phyloP scores from a whole-genome alignment of 2,797 vertebrate genomes.

The Schizothorax lantsangensis region DNA sequence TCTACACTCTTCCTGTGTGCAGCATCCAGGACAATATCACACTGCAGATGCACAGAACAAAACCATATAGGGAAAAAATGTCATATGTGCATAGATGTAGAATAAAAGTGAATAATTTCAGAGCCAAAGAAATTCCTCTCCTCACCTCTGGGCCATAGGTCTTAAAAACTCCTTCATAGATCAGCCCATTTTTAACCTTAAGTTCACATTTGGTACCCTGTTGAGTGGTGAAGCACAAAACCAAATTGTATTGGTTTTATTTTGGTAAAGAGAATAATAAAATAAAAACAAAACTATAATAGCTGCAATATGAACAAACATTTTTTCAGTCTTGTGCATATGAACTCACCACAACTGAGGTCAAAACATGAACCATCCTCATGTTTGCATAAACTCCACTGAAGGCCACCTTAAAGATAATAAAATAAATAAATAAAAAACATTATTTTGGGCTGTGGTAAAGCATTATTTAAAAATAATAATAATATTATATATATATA shows the following conservation, averaged over 20 bases:
- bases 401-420: slow-evolving; percentile 86
- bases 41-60: slow-evolving; percentile 67
- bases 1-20: slow-evolving; percentile 94
- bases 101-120: background rate
- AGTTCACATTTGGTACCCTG: slow-evolving; percentile 99
- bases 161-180: slow-evolving; percentile 99
- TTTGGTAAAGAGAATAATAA: background rate
- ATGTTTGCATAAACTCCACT: slow-evolving; percentile 99
- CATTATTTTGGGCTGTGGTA: slow-evolving; percentile 49
- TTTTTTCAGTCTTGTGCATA: background rate
- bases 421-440: slow-evolving; percentile 49
- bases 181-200: slow-evolving; percentile 94
- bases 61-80: background rate
- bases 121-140: background rate
- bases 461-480: background rate
- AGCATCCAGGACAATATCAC: slow-evolving; percentile 96
- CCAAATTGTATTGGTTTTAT: background rate
- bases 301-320: background rate
- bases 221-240: slow-evolving; percentile 54
- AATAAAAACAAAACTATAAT: background rate
- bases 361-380: slow-evolving; percentile 99
- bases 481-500: too few relatives aligned
- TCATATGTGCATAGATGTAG: background rate
- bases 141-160: slow-evolving; percentile 97
- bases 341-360: slow-evolving; percentile 96